Conservation (phyloP, 2,797 vertebrate genomes). For the Lithobates pipiens region DNA sequence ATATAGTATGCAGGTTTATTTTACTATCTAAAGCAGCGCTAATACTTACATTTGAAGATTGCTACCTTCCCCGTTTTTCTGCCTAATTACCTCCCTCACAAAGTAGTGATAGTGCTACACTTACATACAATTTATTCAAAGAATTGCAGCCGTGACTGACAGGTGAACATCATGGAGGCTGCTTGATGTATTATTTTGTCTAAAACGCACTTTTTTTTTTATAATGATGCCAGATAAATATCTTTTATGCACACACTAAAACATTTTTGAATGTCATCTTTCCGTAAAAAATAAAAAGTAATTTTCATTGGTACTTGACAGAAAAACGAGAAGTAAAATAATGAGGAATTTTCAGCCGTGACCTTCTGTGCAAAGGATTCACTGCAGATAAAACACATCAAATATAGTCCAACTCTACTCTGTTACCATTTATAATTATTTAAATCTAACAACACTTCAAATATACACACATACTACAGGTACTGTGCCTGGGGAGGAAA, state of each 20-base stretch:
- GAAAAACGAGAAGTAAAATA: constrained; percentile 40
- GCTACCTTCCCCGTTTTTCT: constrained; percentile 43
- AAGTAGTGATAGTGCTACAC: constrained; percentile 44
- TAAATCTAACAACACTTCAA: not conserved
- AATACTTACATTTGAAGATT: constrained; percentile 55
- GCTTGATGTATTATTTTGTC: constrained; percentile 39
- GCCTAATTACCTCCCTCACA: constrained; percentile 40
- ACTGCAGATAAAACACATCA: not conserved
- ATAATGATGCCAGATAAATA: constrained; percentile 39
- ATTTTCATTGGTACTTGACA: constrained; percentile 27
- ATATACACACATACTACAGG: not conserved
- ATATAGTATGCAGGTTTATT: constrained; percentile 15
- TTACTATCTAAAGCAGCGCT: constrained; percentile 33
- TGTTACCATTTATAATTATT: constrained; percentile 5
- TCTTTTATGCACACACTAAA: constrained; percentile 48
- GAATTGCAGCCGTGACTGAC: constrained; percentile 35
- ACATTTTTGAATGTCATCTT: constrained; percentile 49
- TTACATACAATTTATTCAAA: constrained; percentile 51
- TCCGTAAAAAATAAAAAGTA: constrained; percentile 5
- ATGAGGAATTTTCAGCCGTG: constrained; percentile 12
- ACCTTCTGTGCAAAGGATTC: constrained; percentile 2
- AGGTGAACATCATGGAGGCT: constrained; percentile 29
- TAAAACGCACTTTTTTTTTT: constrained; percentile 29
- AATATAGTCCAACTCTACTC: constrained; percentile 10
- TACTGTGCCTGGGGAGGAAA: not conserved